Conservation (phyloP, 37 sponge, comb jelly and placozoan species). For the Bolinopsis microptera region DNA sequence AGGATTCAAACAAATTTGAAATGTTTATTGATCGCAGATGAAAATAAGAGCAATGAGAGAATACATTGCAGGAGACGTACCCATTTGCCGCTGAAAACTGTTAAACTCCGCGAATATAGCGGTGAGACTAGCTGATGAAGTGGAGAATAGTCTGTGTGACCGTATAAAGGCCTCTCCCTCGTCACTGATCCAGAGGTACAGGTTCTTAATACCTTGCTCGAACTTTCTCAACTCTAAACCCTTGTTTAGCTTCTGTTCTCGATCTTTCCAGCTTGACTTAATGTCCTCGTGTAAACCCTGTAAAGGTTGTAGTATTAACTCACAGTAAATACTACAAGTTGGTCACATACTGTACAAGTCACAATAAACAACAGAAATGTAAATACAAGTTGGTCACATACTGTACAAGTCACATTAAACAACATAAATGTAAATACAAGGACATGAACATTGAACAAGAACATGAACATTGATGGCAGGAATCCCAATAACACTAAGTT, state of each 20-base stretch:
- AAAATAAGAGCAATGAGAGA: too few species aligned
- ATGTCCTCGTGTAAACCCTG: conserved; percentile 47
- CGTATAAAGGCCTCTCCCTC: conserved; percentile 21
- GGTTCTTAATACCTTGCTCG: conserved; percentile 32
- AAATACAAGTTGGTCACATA: background rate
- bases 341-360: background rate
- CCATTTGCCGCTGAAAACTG: conserved; percentile 51
- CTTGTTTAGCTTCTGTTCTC: conserved; percentile 25
- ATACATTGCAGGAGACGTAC: too few species aligned
- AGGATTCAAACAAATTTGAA: too few species aligned
- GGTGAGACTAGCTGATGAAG: background rate
- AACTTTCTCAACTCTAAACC: conserved; percentile 25
- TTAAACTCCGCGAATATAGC: conserved; percentile 36
- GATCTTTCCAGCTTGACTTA: background rate
- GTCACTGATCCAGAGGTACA: conserved; percentile 31
- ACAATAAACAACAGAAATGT: background rate
- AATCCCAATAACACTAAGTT: background rate
- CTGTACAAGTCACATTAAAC: background rate
- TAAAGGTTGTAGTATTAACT: background rate
- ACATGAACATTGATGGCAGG: too few species aligned
- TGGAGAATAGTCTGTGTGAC: background rate
- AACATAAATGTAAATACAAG: background rate
- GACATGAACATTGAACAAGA: background rate
- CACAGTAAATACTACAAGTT: background rate
- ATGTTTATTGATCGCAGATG: too few species aligned